Base-by-base conservation (phyloP, 2,888 invertebrate genomes). In the Drosophila seclusa region DNA sequence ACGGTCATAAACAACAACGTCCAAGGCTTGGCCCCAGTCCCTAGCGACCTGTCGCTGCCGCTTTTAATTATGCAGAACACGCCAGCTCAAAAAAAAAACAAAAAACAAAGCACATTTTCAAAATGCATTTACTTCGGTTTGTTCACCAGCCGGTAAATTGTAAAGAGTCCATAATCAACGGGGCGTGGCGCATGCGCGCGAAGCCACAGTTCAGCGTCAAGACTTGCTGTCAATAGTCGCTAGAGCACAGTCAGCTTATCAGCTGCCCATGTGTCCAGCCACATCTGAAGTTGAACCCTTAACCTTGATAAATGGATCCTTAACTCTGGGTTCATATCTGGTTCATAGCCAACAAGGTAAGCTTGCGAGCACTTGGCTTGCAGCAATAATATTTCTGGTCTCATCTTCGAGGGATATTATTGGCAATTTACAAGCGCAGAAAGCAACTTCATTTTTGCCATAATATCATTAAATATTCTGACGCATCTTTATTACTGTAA, bases 21-120 rank as follows among this genome's bases (percentile, higher is more conserved):
- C 40, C 58, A 68, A 73, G 68, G 42, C 40, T 57, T 58, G 59
- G 74, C 57, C 42, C 36, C 27, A 32, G 58, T 58, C 64, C 29
- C 53, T 29, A 16, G 49, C 45, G 59, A 34, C 52, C 50, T 31
- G 36, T 31, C 34, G 68, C 62, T 75, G 76, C 50, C 64, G 63
- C 68, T 66, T 73, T 80, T 76, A 82, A 82, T 82, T 80, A 80
- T 80, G 80, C 80, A 82, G 67, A 80, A 70, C 83, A 80, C 80
- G 80, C 72, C 76, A 82, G 32, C 68, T 50, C 63, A 45, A 68
- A 13, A 21, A 6, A 21, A 11, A n/a, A 42, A 11, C 1, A 1
- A 40, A 10, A 40, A 10, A 40, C 18, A 73, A 61, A 42, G 48
- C 31, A 72, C 62, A 65, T 40, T 57, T 57, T 59, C 11, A 53